Conservation (phyloP, 1,140 invertebrate genomes). For the Babylonia areolata region DNA sequence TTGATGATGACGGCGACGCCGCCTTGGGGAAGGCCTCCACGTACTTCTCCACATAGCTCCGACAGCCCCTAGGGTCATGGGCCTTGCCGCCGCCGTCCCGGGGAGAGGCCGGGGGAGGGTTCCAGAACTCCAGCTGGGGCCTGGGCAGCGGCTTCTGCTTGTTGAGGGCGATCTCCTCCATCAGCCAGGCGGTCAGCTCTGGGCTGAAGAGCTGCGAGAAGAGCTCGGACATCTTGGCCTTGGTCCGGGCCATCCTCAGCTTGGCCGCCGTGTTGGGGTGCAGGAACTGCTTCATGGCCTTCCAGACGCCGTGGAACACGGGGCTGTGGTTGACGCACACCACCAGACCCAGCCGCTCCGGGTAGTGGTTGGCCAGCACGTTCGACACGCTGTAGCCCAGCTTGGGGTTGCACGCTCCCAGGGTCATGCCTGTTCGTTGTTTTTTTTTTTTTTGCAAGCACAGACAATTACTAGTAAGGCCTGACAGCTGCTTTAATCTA, state of each 20-base stretch:
- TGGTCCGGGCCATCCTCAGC: conserved; percentile 63
- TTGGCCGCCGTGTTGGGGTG: conserved; percentile 66
- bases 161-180: conserved; percentile 71
- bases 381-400: conserved; percentile 70
- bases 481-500: too few relatives aligned
- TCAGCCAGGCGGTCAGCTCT: conserved; percentile 68
- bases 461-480: too few relatives aligned
- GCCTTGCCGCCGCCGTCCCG: too few relatives aligned
- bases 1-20: background rate
- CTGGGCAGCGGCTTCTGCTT: conserved; percentile 61
- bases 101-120: conserved; percentile 42
- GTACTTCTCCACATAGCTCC: conserved; percentile 65
- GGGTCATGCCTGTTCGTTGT: conserved; percentile 71
- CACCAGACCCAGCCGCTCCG: conserved; percentile 71
- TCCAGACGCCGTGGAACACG: conserved; percentile 73
- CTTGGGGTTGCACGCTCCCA: conserved; percentile 71
- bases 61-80: conserved; percentile 72
- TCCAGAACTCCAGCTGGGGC: conserved; percentile 70
- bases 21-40: conserved; percentile 50
- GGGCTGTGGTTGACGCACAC: conserved; percentile 72
- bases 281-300: conserved; percentile 71
- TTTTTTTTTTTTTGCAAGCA: too few relatives aligned
- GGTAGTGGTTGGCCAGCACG: conserved; percentile 69
- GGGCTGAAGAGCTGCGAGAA: conserved; percentile 66
- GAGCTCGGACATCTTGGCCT: conserved; percentile 60